These are phyloP conservation scores for Enhydra lutris DNA, from an alignment of 2,113 vertebrate species.

Conservation along the genomic window DNA sequence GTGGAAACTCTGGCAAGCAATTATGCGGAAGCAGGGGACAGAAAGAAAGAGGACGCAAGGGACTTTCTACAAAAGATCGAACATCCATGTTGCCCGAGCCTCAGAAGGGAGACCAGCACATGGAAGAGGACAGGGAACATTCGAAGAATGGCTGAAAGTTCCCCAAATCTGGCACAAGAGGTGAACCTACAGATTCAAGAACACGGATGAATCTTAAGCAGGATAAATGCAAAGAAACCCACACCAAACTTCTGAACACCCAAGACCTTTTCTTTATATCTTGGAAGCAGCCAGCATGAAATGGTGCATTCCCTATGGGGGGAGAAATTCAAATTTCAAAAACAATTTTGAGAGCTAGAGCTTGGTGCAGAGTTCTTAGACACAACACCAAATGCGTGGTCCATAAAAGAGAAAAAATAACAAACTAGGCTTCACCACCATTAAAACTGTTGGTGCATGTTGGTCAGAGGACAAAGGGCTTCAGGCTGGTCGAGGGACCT, in stretches of 20 bases:
- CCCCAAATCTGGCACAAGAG: not conserved
- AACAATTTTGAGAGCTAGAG: not conserved
- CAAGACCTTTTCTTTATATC: not conserved
- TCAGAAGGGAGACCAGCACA: not conserved
- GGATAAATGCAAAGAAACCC: not conserved
- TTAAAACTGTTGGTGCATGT: fast-evolving
- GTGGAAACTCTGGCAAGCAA: too few relatives aligned
- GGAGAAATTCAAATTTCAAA: not conserved
- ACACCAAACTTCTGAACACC: fast-evolving
- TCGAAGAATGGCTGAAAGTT: not conserved
- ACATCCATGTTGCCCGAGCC: fast-evolving
- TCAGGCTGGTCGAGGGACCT: not conserved
- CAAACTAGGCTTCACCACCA: not conserved
- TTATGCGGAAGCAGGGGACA: not conserved
- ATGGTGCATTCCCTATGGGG: fast-evolving
- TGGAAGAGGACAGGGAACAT: fast-evolving
- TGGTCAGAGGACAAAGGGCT: not conserved
- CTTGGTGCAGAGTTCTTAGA: not conserved
- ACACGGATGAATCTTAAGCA: not conserved
- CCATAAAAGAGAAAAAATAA: not conserved
- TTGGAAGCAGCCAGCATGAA: too few relatives aligned
- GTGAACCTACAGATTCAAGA: not conserved
- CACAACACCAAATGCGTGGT: not conserved
- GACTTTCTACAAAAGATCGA: not conserved
- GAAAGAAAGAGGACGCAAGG: fast-evolving